These are phyloP conservation scores for Phalacrocorax brasilianus DNA, from an alignment of 2,113 vertebrate genomes.

Conservation along the genomic window DNA sequence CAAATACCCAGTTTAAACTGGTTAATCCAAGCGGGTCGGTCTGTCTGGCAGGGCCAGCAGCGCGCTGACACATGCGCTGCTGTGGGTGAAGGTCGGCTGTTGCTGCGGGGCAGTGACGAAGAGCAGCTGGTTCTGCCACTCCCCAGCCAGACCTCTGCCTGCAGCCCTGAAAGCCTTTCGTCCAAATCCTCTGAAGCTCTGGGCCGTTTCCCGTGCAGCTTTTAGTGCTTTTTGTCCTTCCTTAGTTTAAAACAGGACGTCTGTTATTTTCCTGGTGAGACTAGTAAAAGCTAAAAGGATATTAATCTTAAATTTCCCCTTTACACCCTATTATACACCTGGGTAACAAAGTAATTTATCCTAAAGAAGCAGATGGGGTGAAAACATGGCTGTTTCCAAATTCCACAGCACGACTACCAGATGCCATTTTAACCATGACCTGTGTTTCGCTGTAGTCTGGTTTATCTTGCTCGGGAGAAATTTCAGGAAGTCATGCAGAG, in stretches of 20 bases:
- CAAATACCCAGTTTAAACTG: background rate
- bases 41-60: background rate
- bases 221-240: background rate
- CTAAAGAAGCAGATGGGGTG: background rate
- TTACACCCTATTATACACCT: background rate
- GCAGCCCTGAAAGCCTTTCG: background rate
- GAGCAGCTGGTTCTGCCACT: background rate
- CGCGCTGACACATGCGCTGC: background rate
- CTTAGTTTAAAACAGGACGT: background rate
- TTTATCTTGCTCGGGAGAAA: background rate
- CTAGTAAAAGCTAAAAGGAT: background rate
- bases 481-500: background rate
- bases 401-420: background rate
- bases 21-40: background rate
- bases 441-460: background rate
- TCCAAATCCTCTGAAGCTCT: background rate
- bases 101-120: background rate
- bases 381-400: background rate
- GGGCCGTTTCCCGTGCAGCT: background rate
- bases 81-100: background rate
- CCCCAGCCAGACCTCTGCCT: background rate
- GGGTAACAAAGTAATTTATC: background rate
- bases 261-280: background rate
- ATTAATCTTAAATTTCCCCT: background rate
- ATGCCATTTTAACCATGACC: background rate